Base-by-base conservation (phyloP, 2,797 vertebrate genomes). In the Setipinna tenuifilis region DNA sequence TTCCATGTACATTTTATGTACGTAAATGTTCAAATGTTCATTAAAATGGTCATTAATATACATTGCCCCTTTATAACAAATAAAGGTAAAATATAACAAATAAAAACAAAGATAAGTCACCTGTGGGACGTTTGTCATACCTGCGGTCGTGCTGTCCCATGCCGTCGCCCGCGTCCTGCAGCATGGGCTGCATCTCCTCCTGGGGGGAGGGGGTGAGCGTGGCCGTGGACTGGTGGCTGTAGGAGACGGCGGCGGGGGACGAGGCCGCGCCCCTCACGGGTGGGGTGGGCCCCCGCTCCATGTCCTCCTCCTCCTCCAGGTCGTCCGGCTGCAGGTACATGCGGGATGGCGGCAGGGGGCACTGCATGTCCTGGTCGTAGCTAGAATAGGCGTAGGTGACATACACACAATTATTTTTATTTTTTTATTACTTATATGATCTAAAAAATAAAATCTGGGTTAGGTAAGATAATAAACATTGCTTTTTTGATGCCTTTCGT, bases 321-420 rank as follows among this genome's bases (percentile, higher is more conserved):
- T 98, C 98, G 88, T 97, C 96, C 88, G 98, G 98, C 86, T 99
- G 98, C 92, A 99, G 95, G 94, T 98, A 99, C 98, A 99, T 99
- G 93, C 97, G 96, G 86, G 98, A 96, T 81, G 97, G 97, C 59
- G 98, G 97, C 89, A 98, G 91, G 0, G 98, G 96, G 93, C 97
- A 98, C 87, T 97, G 95, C 93, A 97, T 96, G 91, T 98, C 97
- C 86, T 96, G 96, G 90, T 98, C 97, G 93, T 97, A 98, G 94
- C 98, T 99, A 93, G 44, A 41, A n/a, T n/a, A 83, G 83, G 83
- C 83, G 9, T 14, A 54, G 50, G n/a, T n/a, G n/a, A 54, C 14
- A 41, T 41, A 41, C 50, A 54, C 7, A 54, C 10, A 54, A 75
- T n/a, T 68, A 7, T 46, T 83, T 41, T 83, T 25, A 46, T 28